These are phyloP conservation scores for Malaclemys terrapin DNA, from an alignment of 2,113 vertebrate species.

Conservation along the genomic window DNA sequence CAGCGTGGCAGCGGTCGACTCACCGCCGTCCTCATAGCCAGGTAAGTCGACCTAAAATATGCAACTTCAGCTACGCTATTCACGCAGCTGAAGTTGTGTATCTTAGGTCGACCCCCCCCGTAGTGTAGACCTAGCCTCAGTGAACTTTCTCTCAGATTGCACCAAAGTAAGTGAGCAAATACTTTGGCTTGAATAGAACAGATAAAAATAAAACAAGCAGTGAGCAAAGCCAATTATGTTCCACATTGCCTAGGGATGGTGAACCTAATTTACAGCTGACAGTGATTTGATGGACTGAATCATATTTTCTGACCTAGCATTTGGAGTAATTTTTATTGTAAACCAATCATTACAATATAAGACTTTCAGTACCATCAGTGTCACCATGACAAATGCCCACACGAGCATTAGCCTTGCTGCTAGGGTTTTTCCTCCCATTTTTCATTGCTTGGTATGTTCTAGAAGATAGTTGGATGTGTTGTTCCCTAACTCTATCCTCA, in stretches of 20 bases:
- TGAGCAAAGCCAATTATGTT: slow-evolving; percentile 69
- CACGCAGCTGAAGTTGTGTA: no score
- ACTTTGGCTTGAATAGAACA: slow-evolving; percentile 49
- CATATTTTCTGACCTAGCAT: slow-evolving; percentile 59
- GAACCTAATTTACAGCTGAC: slow-evolving; percentile 75
- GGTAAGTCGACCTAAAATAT: no score
- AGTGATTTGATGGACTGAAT: slow-evolving; percentile 66
- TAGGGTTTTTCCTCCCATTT: slow-evolving; percentile 8
- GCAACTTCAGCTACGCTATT: no score
- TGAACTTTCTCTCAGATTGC: slow-evolving; percentile 5
- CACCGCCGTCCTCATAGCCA: no score
- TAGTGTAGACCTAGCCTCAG: not conserved
- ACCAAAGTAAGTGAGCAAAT: not conserved
- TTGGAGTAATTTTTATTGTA: slow-evolving; percentile 64
- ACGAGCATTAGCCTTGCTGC: not conserved
- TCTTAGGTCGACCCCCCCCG: no score
- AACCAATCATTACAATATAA: slow-evolving; percentile 52
- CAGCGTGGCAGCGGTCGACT: no score
- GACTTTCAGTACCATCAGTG: slow-evolving; percentile 51
- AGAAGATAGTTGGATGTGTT: not conserved
- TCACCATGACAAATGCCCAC: slow-evolving; percentile 60
- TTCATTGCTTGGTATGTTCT: slow-evolving; percentile 1
- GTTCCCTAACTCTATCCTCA: not conserved
- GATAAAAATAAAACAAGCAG: slow-evolving; percentile 66
- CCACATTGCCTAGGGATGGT: slow-evolving; percentile 72